Base-by-base conservation (phyloP, 2,888 invertebrate species). In the Drosophila ezoana region DNA sequence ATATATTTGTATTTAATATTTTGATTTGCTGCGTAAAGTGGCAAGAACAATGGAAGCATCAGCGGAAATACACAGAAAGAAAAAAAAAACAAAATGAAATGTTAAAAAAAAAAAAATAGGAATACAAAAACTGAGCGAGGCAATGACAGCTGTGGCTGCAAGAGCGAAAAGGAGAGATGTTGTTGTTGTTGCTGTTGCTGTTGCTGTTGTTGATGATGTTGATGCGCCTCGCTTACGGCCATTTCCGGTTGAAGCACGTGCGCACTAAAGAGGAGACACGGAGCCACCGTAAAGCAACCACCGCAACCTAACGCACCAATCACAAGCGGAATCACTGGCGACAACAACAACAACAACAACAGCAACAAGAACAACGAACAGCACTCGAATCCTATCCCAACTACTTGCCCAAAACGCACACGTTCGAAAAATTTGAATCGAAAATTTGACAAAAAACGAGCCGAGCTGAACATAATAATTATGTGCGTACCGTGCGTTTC, bases 201-300 rank as follows among this genome's bases (percentile, higher is more conserved):
- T 23, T 18, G 33, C 1, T 48, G 63, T 14, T 61, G 75, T 28
- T 62, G 76, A 51, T 58, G 65, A 51, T 53, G 75, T 69, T 76
- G 81, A 88, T 88, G 89, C 83, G 89, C 89, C 83, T 86, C 89
- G 83, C 84, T 83, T 88, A 88, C 82, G 89, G 69, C 84, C 86
- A 78, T 89, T 91, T 90, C 90, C 90, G 90, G 91, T 91, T 86
- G 81, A 86, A 91, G 90, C 90, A 90, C 90, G 90, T 90, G 90
- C 90, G 90, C 85, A 72, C 69, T 72, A 68, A 72, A 77, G 68
- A 72, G 77, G 75, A 74, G 64, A 66, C 66, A 66, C 59, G 58
- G 54, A 56, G 64, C 54, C 56, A 63, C 57, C 53, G 59, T 47
- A 37, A 56, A 74, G 76, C 77, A 74, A 78, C 71, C 79, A 80